phyloP scores from a whole-genome alignment of 2,797 vertebrate species.

The Poeciliopsis paucimaculata region DNA sequence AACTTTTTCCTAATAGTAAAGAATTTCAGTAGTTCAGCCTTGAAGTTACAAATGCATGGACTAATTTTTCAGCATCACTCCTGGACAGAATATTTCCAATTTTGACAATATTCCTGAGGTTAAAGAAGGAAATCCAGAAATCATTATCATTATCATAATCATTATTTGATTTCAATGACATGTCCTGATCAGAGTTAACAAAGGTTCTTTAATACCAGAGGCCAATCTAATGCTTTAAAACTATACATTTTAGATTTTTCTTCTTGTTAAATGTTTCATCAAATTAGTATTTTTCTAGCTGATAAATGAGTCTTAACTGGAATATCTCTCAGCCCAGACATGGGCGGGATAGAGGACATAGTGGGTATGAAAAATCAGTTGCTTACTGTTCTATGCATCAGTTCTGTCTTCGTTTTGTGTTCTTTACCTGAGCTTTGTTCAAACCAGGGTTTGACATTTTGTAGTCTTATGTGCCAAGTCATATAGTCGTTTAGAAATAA shows the following conservation, averaged over 20 bases:
- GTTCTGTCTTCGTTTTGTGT: background rate
- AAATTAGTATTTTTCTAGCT: background rate
- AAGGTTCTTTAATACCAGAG: background rate
- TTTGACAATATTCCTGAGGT: background rate
- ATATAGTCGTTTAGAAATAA: background rate
- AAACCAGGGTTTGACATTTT: background rate
- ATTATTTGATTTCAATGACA: background rate
- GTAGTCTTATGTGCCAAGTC: background rate
- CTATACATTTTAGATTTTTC: background rate
- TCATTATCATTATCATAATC: too few species aligned
- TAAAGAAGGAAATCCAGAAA: background rate
- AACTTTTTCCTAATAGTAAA: background rate
- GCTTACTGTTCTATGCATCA: background rate
- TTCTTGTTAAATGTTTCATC: background rate
- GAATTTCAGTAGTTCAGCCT: background rate
- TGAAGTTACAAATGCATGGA: background rate
- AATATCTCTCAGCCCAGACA: background rate
- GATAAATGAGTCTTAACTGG: background rate
- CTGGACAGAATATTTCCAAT: background rate
- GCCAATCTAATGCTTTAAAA: background rate
- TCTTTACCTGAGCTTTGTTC: background rate
- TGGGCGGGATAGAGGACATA: background rate
- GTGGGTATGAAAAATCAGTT: background rate
- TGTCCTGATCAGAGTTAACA: background rate
- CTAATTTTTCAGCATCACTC: background rate